Evolutionary conservation across 2,888 invertebrate species (phyloP), one percentile per base, ranked within the genome.

Genomic region (Pheosia tremula): DNA sequence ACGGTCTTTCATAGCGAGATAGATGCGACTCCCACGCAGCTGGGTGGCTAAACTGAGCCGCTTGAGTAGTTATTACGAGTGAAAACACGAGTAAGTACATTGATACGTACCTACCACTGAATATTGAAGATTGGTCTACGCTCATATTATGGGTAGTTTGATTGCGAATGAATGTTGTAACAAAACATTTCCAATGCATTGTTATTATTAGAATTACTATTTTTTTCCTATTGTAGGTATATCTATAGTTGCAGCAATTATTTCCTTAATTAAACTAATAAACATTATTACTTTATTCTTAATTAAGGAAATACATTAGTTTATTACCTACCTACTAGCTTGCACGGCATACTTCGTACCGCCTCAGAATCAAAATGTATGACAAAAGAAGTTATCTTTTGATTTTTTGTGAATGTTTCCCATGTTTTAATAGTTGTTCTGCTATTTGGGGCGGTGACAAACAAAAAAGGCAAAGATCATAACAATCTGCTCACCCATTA

Each of bases 1-100:
- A 85, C 86, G 79, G 74, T 78, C 72, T 75, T 77, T 77, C 75
- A 78, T 75, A 80, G 70, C 66, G 66, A 63, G 64, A 67, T 71
- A 72, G 67, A 73, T 75, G 49, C 69, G 68, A 78, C 80, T 66
- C 82, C 84, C 79, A 84, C 84, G 75, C 71, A 57, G 45, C 56
- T 8, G 38, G 55, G 54, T 38, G 54, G 54, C 54, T 54, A 10
- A n/a, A 39, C 39, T 41, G n/a, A 39, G 36, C 10, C 10, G 11
- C 10, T 37, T 38, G 11, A 10, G 38, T 24, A 24, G 50, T 50
- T 50, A 47, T n/a, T 47, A 49, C 7, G 13, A 49, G 49, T 49
- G 49, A n/a, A 7, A 49, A 4, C n/a, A 13, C 0, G 49, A 49
- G 6, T 5, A 41, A 3, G 41, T 5, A 41, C 5, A 8, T 3